These are phyloP conservation scores for Leptinotarsa undecemlineata DNA, from an alignment of 1,140 invertebrate genomes.

Conservation along the genomic window DNA sequence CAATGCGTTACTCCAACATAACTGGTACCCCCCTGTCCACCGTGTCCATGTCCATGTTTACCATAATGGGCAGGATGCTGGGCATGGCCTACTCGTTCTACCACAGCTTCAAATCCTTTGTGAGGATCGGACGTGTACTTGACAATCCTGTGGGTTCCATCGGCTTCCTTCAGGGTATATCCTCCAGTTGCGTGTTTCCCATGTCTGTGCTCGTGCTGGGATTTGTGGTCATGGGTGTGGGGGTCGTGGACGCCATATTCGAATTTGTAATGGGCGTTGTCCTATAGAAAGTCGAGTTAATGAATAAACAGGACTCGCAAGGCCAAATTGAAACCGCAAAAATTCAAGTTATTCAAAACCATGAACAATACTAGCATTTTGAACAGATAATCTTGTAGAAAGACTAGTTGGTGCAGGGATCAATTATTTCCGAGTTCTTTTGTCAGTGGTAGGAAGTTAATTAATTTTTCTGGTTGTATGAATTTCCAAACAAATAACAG, in stretches of 20 bases:
- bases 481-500: too few relatives aligned
- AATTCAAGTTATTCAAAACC: too few relatives aligned
- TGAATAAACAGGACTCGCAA: background rate
- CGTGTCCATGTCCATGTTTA: conserved; percentile 16
- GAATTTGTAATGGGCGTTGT: conserved; percentile 53
- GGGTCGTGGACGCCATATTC: conserved; percentile 58
- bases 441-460: too few relatives aligned
- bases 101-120: conserved; percentile 51
- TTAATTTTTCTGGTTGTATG: too few relatives aligned
- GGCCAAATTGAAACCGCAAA: too few relatives aligned
- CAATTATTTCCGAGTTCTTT: too few relatives aligned
- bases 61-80: background rate
- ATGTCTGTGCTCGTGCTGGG: conserved; percentile 57
- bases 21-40: conserved; percentile 23
- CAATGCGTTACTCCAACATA: conserved; percentile 38
- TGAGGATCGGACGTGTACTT: conserved; percentile 55
- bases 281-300: background rate
- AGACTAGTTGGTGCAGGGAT: too few relatives aligned
- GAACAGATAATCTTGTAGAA: too few relatives aligned
- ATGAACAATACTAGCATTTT: too few relatives aligned
- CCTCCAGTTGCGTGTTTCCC: conserved; percentile 56
- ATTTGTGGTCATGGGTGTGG: conserved; percentile 58
- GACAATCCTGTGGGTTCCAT: conserved; percentile 56
- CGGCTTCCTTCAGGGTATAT: conserved; percentile 56
- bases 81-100: conserved; percentile 26